Base-by-base conservation (phyloP, 1,140 invertebrate genomes). In the Scylla paramamosain region DNA sequence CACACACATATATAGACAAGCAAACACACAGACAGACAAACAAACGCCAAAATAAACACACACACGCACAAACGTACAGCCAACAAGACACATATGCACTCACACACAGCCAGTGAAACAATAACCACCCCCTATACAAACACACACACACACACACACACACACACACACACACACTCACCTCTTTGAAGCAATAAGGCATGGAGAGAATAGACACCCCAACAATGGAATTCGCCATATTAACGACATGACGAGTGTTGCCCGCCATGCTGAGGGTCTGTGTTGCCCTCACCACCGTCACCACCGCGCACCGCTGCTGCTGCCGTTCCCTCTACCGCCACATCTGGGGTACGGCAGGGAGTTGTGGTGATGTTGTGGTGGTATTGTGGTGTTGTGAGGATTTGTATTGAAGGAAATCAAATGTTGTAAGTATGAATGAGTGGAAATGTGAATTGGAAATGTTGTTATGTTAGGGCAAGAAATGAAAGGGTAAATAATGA, bases 151-250 rank as follows among this genome's bases (percentile, higher is more conserved):
- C 8, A 77, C 67, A 77, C 67, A 77, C 8, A 77, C 67, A 77
- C 67, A 77, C 67, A 77, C 67, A 77, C 67, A 77, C 67, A 77
- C 67, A 77, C 67, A 77, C 16, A 77, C 67, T 16, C 67, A 77
- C 67, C 67, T n/a, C 16, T n/a, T 77, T 77, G 25, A 77, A 77
- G 25, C 67, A 77, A 20, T 77, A 77, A 3, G 67, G 67, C 67
- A 77, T 77, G 25, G 67, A 77, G 16, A 77, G 67, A 20, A 77
- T 59, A 2, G 67, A 77, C 20, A 77, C 67, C 2, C 67, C 67
- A 12, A 25, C 16, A 3, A 77, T n/a, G 25, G 67, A 77, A n/a
- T 77, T 77, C 4, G 67, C 67, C 67, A 77, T 77, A 77, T 77
- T 77, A n/a, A 25, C 67, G 1, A 77, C 67, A 77, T 59, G 52